Evolutionary conservation across 2,888 invertebrate genomes (phyloP), one percentile per base, ranked within the genome.

Genomic region (Yponomeuta cagnagella): DNA sequence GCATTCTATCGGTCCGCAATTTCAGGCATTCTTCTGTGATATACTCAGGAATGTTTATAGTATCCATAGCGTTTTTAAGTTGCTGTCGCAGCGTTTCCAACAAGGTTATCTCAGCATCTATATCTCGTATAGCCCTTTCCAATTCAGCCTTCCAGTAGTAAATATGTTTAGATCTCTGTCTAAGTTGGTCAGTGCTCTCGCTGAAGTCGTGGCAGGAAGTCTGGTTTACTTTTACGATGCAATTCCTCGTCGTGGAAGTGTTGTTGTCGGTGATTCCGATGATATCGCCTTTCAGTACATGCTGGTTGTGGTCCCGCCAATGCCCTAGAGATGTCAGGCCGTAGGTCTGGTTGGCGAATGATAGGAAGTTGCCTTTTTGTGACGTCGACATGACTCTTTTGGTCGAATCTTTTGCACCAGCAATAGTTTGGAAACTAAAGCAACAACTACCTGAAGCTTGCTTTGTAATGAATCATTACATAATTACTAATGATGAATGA

Each of bases 1-100:
- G 96, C 76, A 96, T 93, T 70, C 96, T 93, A 10, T 93, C 93
- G 0, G 94, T 89, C 75, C 96, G 91, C 48, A 95, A 82, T 70
- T 95, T 94, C 15, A 96, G 81, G 76, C 96, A 96, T 83, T 96
- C 96, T 10, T 94, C 94, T 0, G 94, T 94, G 76, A 91, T 86
- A 70, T 83, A 84, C 71, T 87, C 82, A 0, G 87, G 90, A 72
- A 82, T 85, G 70, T 85, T 91, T 0, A 89, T 71, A 0, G 82
- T 81, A 23, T 87, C 86, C 77, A 86, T 87, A 8, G 91, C 90
- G 68, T 90, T 89, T 75, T 89, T 91, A 0, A 93, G 72, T 72
- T 93, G 93, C 74, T 93, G 90, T 48, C 89, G 82, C 58, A 83
- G 80, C 1, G 85, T 79, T 75, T 93, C 91, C 6, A 89, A 69